Evolutionary conservation across 2,888 invertebrate genomes (phyloP).

Genomic region (Hipparchia semele): DNA sequence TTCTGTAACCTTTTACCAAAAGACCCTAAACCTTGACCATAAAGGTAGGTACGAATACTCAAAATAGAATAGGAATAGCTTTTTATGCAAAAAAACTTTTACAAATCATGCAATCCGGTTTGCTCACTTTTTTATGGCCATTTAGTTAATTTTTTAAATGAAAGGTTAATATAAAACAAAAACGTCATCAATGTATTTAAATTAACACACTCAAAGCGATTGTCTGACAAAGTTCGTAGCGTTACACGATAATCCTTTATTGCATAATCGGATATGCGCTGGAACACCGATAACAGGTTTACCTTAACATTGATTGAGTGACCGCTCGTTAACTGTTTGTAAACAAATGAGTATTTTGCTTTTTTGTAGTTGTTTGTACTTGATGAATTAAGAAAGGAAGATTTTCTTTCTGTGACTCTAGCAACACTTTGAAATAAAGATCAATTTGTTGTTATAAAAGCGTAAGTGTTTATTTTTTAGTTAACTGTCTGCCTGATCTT

Average conservation of each 20-base stretch:
- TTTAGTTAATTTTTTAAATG: too few species aligned
- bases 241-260: constrained; percentile 73
- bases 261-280: constrained; percentile 58
- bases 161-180: neutral
- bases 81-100: too few species aligned
- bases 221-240: constrained; percentile 61
- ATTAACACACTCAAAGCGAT: constrained; percentile 48
- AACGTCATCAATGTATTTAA: neutral
- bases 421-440: neutral
- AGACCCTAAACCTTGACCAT: too few species aligned
- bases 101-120: too few species aligned
- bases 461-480: neutral
- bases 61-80: too few species aligned
- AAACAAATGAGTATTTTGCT: neutral
- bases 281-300: constrained; percentile 36
- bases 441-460: neutral
- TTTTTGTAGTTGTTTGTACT: neutral
- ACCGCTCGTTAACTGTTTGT: constrained; percentile 23
- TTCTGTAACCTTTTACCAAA: too few species aligned
- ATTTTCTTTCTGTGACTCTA: neutral
- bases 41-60: too few species aligned
- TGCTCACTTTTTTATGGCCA: neutral
- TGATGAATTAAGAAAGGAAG: neutral
- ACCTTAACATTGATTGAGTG: constrained; percentile 34
- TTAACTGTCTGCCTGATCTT: neutral